Evolutionary conservation across 1,140 invertebrate species (phyloP), one percentile per base, ranked within the genome.

Genomic region (Ephestia elutella): DNA sequence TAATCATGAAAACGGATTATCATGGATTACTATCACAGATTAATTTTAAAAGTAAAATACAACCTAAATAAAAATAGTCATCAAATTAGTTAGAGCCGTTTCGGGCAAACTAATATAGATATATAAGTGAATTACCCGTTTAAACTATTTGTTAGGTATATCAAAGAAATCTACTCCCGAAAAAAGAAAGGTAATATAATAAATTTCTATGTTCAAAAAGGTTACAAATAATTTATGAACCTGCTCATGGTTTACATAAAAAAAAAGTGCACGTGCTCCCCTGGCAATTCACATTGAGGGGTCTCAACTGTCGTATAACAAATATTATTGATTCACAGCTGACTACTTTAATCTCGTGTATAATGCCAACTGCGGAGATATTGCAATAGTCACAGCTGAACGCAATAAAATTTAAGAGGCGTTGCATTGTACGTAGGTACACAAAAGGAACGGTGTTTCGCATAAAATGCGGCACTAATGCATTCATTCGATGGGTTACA

Each of bases 281-380:
- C 30, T 20, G 4, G 2, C 10, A 28, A 25, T n/a, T 38, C 5
- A 32, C 44, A 25, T 25, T 53, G 35, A 59, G 54, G 57, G 50
- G 50, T 53, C 54, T 65, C 48, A 54, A 44, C 10, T 17, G 66
- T 54, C 67, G 63, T 68, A 66, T 54, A 62, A 73, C 66, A 70
- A 75, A 74, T 71, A 69, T 68, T 83, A 81, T 81, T 74, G 75
- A 81, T 78, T 77, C 70, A 66, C 72, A 72, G 62, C 69, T 80
- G 75, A 73, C 75, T 71, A 74, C 71, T 75, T 68, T 80, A 80
- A 80, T 76, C 74, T 69, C 32, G 57, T 53, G 56, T 70, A 63
- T 74, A 70, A 74, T 76, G 68, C 63, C 63, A 65, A 66, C 70
- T 65, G 58, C 53, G 32, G 57, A 56, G 38, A 38, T 44, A 44